Conservation (phyloP, 2,888 invertebrate species). For the Parnassius glacialis region DNA sequence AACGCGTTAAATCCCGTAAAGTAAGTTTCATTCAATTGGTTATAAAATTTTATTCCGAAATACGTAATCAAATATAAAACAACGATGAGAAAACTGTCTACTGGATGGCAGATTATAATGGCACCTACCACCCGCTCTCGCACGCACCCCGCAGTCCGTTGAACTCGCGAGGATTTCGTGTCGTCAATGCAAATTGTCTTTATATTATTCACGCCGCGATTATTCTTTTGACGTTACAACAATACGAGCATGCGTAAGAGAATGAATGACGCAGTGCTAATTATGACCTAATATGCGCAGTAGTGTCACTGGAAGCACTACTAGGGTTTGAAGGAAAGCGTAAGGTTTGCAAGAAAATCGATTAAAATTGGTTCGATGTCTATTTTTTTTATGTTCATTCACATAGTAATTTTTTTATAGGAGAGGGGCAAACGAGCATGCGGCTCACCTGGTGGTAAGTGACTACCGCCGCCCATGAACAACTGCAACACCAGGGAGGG, state of each 20-base stretch:
- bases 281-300: slow-evolving; percentile 20
- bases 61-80: not conserved
- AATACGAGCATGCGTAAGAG: slow-evolving; percentile 42
- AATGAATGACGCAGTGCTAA: slow-evolving; percentile 32
- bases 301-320: slow-evolving; percentile 6
- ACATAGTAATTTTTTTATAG: too few species aligned
- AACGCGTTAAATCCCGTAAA: too few species aligned
- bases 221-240: slow-evolving; percentile 62
- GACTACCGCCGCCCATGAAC: too few species aligned
- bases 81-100: slow-evolving; percentile 25
- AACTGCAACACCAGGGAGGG: too few species aligned
- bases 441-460: too few species aligned
- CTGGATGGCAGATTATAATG: slow-evolving; percentile 32
- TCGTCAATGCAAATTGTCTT: slow-evolving; percentile 72
- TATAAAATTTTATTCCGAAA: too few species aligned
- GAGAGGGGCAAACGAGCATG: too few species aligned
- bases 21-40: too few species aligned
- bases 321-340: slow-evolving; percentile 1
- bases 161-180: slow-evolving; percentile 62
- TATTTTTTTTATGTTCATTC: too few species aligned
- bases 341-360: slow-evolving; percentile 5
- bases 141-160: slow-evolving; percentile 55
- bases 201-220: slow-evolving; percentile 74
- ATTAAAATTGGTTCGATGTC: too few species aligned
- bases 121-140: slow-evolving; percentile 34